phyloP scores from a whole-genome alignment of 2,113 vertebrate species.

The Mugil cephalus region DNA sequence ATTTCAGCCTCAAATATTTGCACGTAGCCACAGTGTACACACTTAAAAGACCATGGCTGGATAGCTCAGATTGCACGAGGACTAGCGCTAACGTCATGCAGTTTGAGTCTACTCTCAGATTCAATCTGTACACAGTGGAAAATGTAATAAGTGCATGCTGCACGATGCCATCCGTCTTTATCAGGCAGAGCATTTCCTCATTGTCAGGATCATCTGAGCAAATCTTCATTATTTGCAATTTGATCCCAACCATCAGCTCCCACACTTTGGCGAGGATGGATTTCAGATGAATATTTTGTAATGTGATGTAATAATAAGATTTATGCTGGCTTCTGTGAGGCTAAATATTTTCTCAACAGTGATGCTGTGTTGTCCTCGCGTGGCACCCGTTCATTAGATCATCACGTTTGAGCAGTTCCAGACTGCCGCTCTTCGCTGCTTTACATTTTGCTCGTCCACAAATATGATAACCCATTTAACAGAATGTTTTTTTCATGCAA shows the following conservation, averaged over 20 bases:
- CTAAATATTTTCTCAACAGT: not conserved
- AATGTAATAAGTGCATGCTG: not conserved
- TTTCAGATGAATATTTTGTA: conserved; percentile 13
- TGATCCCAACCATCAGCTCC: no score
- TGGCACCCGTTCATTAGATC: conserved; percentile 16
- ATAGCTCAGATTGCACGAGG: conserved; percentile 11
- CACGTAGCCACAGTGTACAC: conserved; percentile 24
- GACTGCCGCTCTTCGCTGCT: conserved; percentile 51
- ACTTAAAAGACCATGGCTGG: conserved; percentile 41
- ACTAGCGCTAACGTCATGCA: not conserved
- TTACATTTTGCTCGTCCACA: conserved; percentile 57
- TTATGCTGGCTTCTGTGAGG: not conserved
- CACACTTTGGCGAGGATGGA: not conserved
- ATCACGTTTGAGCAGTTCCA: conserved; percentile 8
- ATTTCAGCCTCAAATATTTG: conserved; percentile 50
- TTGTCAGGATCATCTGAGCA: no score
- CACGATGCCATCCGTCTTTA: not conserved
- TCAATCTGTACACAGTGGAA: conserved; percentile 8
- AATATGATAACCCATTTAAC: conserved; percentile 67
- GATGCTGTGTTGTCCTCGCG: not conserved
- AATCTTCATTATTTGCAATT: no score
- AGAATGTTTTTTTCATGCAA: conserved; percentile 67
- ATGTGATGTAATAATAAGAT: not conserved
- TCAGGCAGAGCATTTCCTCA: no score
- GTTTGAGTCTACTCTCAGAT: not conserved